Evolutionary conservation across 2,113 vertebrate genomes (phyloP).

Genomic region (Paedocypris sp.): DNA sequence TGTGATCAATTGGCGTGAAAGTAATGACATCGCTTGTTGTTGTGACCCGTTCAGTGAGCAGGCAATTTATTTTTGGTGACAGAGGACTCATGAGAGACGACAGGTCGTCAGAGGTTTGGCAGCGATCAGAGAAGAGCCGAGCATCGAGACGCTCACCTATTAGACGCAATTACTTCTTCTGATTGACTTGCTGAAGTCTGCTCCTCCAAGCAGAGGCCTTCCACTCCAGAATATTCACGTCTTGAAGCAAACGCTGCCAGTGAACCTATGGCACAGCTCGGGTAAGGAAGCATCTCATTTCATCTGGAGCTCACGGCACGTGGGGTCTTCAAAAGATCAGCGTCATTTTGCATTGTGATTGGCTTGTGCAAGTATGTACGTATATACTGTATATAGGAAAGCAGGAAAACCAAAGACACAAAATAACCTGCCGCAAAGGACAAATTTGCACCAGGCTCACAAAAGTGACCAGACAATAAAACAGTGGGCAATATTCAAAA

Average conservation of each 20-base stretch:
- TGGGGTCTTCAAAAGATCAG: no score
- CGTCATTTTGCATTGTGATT: no score
- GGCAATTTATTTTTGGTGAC: conserved; percentile 71
- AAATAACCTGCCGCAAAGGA: no score
- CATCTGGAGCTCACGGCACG: background rate
- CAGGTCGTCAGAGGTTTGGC: conserved; percentile 50
- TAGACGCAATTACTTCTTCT: conserved; percentile 31
- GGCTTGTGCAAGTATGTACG: no score
- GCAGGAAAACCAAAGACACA: no score
- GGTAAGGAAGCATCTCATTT: background rate
- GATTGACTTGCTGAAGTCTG: conserved; percentile 32
- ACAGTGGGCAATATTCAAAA: no score
- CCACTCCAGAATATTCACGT: conserved; percentile 3
- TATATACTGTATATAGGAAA: no score
- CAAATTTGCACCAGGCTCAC: no score
- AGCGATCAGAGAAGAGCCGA: conserved; percentile 38
- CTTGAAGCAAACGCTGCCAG: background rate
- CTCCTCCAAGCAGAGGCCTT: background rate
- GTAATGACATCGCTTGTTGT: conserved; percentile 71
- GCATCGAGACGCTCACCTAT: conserved; percentile 34
- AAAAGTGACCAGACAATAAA: no score
- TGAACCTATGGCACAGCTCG: background rate
- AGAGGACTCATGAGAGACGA: conserved; percentile 52
- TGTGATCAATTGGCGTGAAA: conserved; percentile 68
- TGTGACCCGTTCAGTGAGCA: conserved; percentile 64